A percentile compares a stretch with the other conserved stretches of the same genome.
Evolutionary conservation across 2,888 invertebrate species (phyloP).

Genomic region (Gisinianus flammeolus): DNA sequence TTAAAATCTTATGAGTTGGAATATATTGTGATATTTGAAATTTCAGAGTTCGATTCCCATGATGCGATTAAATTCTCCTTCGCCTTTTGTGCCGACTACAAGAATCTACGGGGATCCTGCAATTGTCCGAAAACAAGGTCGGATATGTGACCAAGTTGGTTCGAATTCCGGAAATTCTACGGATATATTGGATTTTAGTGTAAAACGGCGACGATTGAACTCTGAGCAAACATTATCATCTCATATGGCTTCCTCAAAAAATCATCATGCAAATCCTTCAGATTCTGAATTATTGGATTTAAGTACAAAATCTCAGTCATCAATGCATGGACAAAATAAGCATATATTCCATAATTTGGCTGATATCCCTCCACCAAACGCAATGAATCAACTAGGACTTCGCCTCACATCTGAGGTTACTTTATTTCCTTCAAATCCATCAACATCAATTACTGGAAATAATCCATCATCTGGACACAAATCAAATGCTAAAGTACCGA

Average conservation of each 20-base stretch:
- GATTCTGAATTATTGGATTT: conserved; percentile 49
- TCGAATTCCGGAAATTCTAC: not conserved
- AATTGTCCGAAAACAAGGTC: conserved; percentile 24
- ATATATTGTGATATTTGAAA: too few relatives aligned
- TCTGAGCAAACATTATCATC: conserved; percentile 6
- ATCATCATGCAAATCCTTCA: not conserved
- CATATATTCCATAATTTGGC: conserved; percentile 46
- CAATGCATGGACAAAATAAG: conserved; percentile 21
- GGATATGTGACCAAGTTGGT: not conserved
- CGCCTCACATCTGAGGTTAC: conserved; percentile 58
- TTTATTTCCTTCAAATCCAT: conserved; percentile 52
- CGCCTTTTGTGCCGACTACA: conserved; percentile 44
- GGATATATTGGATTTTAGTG: conserved; percentile 46
- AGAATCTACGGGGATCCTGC: conserved; percentile 47
- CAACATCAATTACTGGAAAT: conserved; percentile 3
- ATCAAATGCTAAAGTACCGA: not conserved
- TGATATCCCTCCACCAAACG: conserved; percentile 55
- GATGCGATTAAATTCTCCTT: conserved; percentile 39
- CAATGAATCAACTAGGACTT: conserved; percentile 56
- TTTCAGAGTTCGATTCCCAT: conserved; percentile 8
- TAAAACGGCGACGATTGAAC: conserved; percentile 34
- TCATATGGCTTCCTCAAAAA: not conserved
- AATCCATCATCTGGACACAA: conserved; percentile 9
- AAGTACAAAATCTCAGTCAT: conserved; percentile 43
- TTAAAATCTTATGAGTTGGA: too few relatives aligned